Evolutionary conservation across 2,888 invertebrate genomes (phyloP), one percentile per base, ranked within the genome.

Genomic region (Kryphioiulus occultus): DNA sequence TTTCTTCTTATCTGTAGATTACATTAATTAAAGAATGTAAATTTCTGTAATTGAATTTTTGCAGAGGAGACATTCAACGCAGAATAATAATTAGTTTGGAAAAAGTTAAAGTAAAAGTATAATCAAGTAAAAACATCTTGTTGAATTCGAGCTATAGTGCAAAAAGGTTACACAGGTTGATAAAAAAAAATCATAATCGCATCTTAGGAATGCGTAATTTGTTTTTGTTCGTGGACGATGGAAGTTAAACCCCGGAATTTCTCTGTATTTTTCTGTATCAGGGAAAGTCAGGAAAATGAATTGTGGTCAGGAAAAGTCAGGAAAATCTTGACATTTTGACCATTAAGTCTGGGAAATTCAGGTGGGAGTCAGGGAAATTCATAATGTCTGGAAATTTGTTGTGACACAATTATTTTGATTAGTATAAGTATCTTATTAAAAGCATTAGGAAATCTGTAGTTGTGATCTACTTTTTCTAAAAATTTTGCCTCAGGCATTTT

Each of bases 121-220:
- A 68, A 10, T 10, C 68, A 7, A n/a, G 26, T 22, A 10, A 59
- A 59, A 17, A 22, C 22, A 22, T 22, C 68, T 4, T 68, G 22
- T 4, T 4, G 26, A n/a, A 22, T 7, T 10, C 22, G 22, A 68
- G n/a, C n/a, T n/a, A n/a, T n/a, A n/a, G 2, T 35, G 35, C 35
- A 35, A 4, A 35, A 2, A 4, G 35, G 35, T 35, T 35, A 35
- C 7, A 35, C 35, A 35, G 7, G 7, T 7, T 35, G n/a, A 59
- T 68, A 47, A 17, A 1, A 12, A 7, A 47, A 47, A 68, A 68
- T 7, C 10, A 22, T 68, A 78, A 22, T 26, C 15, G 26, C 78
- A 30, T 78, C 78, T 78, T 9, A 30, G 22, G 78, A 78, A 78
- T 78, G 78, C 78, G 30, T 78, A 78, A 78, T 78, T 78, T 78